phyloP scores from a whole-genome alignment of 1,140 invertebrate genomes.

The Ceratosolen fusciceps region DNA sequence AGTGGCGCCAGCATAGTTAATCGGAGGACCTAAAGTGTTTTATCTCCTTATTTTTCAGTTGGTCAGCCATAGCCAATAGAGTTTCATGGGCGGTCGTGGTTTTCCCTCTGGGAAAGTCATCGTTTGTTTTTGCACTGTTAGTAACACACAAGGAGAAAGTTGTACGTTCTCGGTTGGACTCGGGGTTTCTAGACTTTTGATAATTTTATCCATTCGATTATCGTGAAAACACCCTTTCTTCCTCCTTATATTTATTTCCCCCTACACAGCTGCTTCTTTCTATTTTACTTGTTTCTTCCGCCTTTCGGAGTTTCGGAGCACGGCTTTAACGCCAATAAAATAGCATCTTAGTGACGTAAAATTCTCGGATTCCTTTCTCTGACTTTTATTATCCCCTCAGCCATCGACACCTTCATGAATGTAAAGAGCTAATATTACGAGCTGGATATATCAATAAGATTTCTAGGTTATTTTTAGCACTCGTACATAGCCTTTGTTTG shows the following conservation, averaged over 20 bases:
- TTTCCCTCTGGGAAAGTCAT: background rate
- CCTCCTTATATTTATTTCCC: background rate
- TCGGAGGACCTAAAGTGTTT: slow-evolving; percentile 1
- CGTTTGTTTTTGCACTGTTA: slow-evolving; percentile 10
- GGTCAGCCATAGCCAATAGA: background rate
- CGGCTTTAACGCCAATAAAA: background rate
- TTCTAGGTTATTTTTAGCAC: slow-evolving; percentile 40
- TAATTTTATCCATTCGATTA: background rate
- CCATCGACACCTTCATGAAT: background rate
- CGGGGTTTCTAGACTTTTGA: background rate
- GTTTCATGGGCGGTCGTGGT: slow-evolving; percentile 9
- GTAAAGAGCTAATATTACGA: background rate
- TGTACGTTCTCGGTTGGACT: background rate
- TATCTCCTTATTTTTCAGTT: slow-evolving; percentile 8
- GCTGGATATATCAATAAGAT: background rate
- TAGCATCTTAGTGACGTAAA: slow-evolving; percentile 1
- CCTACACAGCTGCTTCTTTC: too few species aligned
- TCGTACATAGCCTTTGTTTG: too few species aligned
- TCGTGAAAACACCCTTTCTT: slow-evolving; percentile 7
- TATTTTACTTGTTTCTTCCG: background rate
- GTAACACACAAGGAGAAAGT: background rate
- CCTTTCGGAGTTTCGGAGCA: background rate
- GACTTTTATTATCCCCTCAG: background rate
- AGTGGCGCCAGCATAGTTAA: slow-evolving; percentile 26
- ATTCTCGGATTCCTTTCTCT: background rate